These are phyloP conservation scores for Ictalurus punctatus DNA, from an alignment of 2,113 vertebrate genomes.

Conservation along the genomic window DNA sequence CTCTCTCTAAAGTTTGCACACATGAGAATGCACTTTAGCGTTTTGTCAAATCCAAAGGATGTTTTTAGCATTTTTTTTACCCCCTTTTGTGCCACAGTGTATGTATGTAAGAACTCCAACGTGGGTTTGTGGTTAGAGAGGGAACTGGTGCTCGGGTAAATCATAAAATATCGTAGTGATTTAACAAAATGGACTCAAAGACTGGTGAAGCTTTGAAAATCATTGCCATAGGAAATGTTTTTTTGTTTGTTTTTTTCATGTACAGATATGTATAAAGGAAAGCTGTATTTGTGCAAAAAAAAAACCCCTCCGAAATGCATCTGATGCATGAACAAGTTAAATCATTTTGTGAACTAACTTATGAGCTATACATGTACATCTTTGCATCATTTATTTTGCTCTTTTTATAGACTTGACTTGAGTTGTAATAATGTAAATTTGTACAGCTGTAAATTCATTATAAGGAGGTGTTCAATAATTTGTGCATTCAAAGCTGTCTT, in stretches of 20 bases:
- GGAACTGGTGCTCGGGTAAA: background rate
- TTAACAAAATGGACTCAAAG: background rate
- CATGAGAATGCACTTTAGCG: conserved; percentile 60
- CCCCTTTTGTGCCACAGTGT: conserved; percentile 1
- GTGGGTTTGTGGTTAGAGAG: background rate
- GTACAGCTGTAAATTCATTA: conserved; percentile 72
- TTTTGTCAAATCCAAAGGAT: conserved; percentile 46
- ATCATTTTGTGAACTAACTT: conserved; percentile 9
- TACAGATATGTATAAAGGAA: conserved; percentile 21
- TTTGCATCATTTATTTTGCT: background rate
- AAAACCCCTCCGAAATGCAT: background rate
- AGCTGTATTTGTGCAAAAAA: conserved; percentile 33
- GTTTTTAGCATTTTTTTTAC: background rate
- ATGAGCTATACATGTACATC: conserved; percentile 14
- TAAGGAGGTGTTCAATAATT: conserved; percentile 59
- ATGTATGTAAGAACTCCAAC: background rate
- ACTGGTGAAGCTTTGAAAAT: background rate
- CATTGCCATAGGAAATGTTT: conserved; percentile 5
- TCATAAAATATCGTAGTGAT: background rate
- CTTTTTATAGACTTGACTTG: conserved; percentile 59
- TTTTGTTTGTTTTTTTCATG: background rate
- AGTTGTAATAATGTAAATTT: conserved; percentile 67
- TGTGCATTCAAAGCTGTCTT: background rate
- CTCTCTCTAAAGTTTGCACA: conserved; percentile 50
- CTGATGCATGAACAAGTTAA: conserved; percentile 33